These are phyloP conservation scores for Conus ventricosus DNA, from an alignment of 1,140 invertebrate species.

Conservation along the genomic window DNA sequence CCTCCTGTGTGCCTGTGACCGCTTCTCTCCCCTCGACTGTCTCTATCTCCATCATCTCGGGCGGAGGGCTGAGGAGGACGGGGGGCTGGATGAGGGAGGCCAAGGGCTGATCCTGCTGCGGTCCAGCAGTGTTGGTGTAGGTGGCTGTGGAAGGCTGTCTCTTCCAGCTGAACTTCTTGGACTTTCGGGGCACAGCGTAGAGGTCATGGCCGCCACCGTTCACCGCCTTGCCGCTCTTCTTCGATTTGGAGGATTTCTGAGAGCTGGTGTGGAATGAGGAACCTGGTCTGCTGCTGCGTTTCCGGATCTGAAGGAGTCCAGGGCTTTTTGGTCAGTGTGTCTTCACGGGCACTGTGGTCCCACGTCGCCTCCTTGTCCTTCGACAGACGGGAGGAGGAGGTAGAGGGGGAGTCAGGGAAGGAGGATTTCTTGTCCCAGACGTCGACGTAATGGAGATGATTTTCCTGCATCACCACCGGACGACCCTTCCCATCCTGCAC, in stretches of 20 bases:
- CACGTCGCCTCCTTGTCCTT: neutral
- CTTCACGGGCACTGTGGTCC: neutral
- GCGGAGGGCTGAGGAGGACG: neutral
- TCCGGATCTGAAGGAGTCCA: neutral
- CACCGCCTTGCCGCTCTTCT: conserved; percentile 1
- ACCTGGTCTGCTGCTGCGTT: neutral
- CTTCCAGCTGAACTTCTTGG: neutral
- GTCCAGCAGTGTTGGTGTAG: neutral
- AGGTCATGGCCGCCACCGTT: neutral
- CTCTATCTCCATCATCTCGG: neutral
- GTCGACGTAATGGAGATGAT: neutral
- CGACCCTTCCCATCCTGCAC: neutral
- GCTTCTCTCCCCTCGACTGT: neutral
- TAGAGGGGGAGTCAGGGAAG: neutral
- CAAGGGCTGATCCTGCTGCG: neutral
- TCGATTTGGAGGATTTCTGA: neutral
- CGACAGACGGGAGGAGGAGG: neutral
- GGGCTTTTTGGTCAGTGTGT: conserved; percentile 8
- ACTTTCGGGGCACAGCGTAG: conserved; percentile 27
- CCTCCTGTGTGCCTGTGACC: neutral
- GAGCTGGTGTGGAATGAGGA: neutral
- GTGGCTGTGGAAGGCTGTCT: neutral
- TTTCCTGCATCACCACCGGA: neutral
- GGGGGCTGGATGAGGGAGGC: neutral
- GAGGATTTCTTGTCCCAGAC: conserved; percentile 15